Evolutionary conservation across 2,888 invertebrate species (phyloP).

Genomic region (Labia minor): DNA sequence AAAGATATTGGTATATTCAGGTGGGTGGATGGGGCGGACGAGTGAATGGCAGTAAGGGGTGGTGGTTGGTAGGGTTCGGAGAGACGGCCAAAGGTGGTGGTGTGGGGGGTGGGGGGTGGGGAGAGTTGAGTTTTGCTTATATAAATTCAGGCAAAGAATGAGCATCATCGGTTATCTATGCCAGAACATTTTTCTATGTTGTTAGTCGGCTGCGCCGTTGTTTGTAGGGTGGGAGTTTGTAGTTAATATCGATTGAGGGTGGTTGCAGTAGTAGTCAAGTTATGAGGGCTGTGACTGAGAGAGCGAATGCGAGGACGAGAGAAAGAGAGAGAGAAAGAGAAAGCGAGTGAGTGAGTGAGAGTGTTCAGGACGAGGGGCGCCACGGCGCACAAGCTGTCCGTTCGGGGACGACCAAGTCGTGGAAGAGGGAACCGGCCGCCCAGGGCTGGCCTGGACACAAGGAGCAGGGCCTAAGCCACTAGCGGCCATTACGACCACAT

Average conservation of each 20-base stretch:
- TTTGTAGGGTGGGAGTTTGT: conserved; percentile 5
- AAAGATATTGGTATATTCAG: conserved; percentile 14
- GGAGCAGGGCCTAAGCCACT: background rate
- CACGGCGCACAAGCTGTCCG: conserved; percentile 19
- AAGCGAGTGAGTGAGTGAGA: conserved; percentile 17
- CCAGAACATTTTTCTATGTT: background rate
- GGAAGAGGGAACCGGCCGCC: background rate
- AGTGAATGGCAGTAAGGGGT: conserved; percentile 9
- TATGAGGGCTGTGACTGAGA: conserved; percentile 24
- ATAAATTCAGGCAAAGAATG: background rate
- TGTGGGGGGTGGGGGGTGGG: conserved; percentile 19
- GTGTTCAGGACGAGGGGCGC: conserved; percentile 17
- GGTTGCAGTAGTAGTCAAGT: conserved; percentile 25
- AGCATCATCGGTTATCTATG: conserved; percentile 7
- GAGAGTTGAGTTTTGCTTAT: background rate
- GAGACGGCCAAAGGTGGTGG: background rate
- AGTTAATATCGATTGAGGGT: conserved; percentile 25
- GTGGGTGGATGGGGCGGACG: no score
- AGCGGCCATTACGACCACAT: background rate
- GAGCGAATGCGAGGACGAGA: conserved; percentile 14
- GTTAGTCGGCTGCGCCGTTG: conserved; percentile 7
- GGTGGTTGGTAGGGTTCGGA: no score
- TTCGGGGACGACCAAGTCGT: background rate
- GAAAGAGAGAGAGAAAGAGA: conserved; percentile 13
- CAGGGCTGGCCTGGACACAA: conserved; percentile 16